These are phyloP conservation scores for Euspilapteryx auroguttella DNA, from an alignment of 2,888 invertebrate genomes.

Conservation along the genomic window DNA sequence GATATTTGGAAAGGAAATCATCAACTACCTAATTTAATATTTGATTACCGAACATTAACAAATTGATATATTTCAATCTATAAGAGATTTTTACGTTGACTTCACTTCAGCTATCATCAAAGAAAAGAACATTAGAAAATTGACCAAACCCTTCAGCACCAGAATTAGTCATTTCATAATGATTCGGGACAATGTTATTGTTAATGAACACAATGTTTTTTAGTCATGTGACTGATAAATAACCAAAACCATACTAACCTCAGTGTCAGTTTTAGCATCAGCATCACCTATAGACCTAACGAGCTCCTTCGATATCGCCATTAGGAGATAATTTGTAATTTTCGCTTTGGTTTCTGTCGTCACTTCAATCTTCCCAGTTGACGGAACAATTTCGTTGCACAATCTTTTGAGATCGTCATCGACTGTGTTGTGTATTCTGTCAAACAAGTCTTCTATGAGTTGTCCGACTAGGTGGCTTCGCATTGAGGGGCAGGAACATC, in stretches of 20 bases:
- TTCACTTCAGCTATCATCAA: too few relatives aligned
- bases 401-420: constrained; percentile 42
- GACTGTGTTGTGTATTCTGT: constrained; percentile 38
- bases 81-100: too few relatives aligned
- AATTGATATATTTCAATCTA: too few relatives aligned
- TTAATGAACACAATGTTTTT: too few relatives aligned
- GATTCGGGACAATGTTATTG: too few relatives aligned
- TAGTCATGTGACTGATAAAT: too few relatives aligned
- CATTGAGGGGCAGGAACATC: constrained; percentile 48
- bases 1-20: too few relatives aligned
- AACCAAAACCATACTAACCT: constrained; percentile 43
- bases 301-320: constrained; percentile 55
- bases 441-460: constrained; percentile 47
- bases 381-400: constrained; percentile 33
- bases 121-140: too few relatives aligned
- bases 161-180: too few relatives aligned
- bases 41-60: too few relatives aligned
- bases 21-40: too few relatives aligned
- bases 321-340: constrained; percentile 52
- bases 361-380: constrained; percentile 22
- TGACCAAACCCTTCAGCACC: too few relatives aligned
- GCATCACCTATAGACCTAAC: constrained; percentile 54
- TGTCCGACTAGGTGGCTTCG: constrained; percentile 48
- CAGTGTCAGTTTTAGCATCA: constrained; percentile 54
- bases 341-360: constrained; percentile 46